Percentiles rank a stretch among this genome's conserved stretches.
Conservation (phyloP, 2,113 vertebrate genomes). For the Boulengerochromis microlepis region DNA sequence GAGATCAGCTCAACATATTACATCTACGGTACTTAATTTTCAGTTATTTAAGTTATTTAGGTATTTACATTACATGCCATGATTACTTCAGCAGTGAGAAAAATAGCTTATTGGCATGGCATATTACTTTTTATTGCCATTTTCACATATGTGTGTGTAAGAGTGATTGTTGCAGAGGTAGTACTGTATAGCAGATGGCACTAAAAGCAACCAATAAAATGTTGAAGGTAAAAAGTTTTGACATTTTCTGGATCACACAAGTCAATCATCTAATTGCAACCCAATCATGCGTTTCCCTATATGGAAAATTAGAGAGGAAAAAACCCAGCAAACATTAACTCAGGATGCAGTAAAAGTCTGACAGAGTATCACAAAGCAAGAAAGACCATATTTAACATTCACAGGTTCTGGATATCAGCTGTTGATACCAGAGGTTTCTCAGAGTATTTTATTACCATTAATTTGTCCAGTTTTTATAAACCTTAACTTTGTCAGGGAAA, state of each 20-base stretch:
- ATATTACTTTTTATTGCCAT: neutral
- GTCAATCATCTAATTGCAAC: neutral
- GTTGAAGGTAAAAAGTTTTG: neutral
- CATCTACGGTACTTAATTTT: neutral
- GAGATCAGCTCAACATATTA: neutral
- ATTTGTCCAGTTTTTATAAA: neutral
- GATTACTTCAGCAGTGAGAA: neutral
- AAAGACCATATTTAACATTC: neutral
- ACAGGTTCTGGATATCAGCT: neutral
- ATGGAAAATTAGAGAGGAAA: accelerated
- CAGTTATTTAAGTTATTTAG: neutral
- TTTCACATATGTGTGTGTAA: neutral
- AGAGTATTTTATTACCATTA: neutral
- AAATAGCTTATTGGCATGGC: neutral
- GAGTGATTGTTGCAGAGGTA: neutral
- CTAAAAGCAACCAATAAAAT: neutral
- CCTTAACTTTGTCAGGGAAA: neutral
- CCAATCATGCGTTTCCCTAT: neutral
- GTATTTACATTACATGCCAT: neutral
- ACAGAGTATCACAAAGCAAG: neutral
- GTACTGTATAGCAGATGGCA: neutral
- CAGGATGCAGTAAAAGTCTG: neutral
- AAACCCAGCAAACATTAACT: accelerated
- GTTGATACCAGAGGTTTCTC: neutral
- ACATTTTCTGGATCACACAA: neutral